Percentiles rank a stretch among this genome's conserved stretches.
These are phyloP conservation scores for Calliphora vicina DNA, from an alignment of 1,140 invertebrate genomes.

Conservation along the genomic window DNA sequence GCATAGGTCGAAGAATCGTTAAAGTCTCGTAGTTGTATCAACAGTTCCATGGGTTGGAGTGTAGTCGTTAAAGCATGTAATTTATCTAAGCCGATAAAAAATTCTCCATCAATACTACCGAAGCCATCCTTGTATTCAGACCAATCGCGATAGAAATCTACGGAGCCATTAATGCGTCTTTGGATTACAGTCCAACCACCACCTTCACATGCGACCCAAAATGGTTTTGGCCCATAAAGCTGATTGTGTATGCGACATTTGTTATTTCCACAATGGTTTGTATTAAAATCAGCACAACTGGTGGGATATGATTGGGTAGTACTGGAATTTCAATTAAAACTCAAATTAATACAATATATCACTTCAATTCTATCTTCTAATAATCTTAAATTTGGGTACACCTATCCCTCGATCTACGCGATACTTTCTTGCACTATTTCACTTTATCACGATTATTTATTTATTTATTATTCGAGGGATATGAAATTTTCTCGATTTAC, in stretches of 20 bases:
- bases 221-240: not conserved
- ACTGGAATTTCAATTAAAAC: too few species aligned
- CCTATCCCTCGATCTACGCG: too few species aligned
- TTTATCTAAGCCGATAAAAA: not conserved
- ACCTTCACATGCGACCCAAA: not conserved
- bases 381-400: too few species aligned
- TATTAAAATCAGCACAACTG: not conserved
- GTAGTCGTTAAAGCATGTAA: not conserved
- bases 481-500: too few species aligned
- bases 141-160: not conserved
- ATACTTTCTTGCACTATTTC: too few species aligned
- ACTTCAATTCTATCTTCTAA: too few species aligned
- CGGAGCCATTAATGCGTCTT: not conserved
- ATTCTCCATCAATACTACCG: not conserved
- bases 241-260: not conserved
- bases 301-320: not conserved
- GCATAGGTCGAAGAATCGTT: not conserved
- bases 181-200: not conserved
- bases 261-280: not conserved
- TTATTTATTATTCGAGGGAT: too few species aligned
- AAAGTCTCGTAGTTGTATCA: not conserved
- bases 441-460: too few species aligned
- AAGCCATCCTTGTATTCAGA: not conserved
- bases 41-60: not conserved
- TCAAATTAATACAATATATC: too few species aligned